These are phyloP conservation scores for Pterophyllum scalare DNA, from an alignment of 2,113 vertebrate genomes.

Conservation along the genomic window DNA sequence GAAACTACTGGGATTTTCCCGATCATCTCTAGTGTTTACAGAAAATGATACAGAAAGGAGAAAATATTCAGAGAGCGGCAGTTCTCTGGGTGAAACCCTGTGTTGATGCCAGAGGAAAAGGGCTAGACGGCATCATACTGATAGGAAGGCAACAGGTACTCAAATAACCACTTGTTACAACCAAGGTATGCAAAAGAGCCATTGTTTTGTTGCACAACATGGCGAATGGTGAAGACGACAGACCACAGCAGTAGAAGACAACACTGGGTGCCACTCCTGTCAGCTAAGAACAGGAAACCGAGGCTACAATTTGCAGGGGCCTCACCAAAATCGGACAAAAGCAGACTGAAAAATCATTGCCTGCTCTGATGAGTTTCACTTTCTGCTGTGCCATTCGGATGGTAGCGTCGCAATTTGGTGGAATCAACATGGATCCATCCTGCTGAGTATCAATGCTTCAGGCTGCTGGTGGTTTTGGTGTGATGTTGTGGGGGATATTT, in stretches of 20 bases:
- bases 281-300: not conserved
- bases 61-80: not conserved
- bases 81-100: not conserved
- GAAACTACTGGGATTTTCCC: not conserved
- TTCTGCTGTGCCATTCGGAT: not conserved
- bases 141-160: not conserved
- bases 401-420: not conserved
- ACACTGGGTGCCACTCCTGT: not conserved
- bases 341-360: not conserved
- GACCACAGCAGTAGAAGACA: not conserved
- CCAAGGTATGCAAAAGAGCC: not conserved
- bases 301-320: not conserved
- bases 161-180: not conserved
- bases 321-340: not conserved
- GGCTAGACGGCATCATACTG: not conserved
- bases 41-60: not conserved
- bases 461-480: not conserved
- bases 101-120: not conserved
- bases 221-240: accelerated
- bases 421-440: not conserved
- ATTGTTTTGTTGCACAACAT: not conserved
- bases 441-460: not conserved
- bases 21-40: not conserved
- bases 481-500: not conserved
- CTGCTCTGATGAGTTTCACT: not conserved